phyloP scores from a whole-genome alignment of 2,113 vertebrate species.

The Upupa epops region DNA sequence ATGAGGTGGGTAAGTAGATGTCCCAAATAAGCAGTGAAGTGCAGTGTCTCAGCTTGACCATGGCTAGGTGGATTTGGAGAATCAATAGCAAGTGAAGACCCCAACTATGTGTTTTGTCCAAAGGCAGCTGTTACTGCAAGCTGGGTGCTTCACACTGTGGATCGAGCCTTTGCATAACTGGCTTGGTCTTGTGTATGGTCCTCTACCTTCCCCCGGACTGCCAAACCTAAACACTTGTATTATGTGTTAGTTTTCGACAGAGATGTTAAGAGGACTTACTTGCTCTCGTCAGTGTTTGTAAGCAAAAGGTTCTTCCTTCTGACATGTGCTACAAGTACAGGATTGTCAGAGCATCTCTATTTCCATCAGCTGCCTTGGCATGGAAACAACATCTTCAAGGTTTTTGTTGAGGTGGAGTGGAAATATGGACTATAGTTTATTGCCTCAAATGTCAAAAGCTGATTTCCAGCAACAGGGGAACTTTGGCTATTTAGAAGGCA shows the following conservation, averaged over 20 bases:
- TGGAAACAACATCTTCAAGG: not conserved
- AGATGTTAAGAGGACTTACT: not conserved
- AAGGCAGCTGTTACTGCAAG: not conserved
- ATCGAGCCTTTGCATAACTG: accelerated
- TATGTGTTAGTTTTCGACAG: not conserved
- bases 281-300: not conserved
- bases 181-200: not conserved
- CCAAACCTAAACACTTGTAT: not conserved
- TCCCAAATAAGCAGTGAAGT: not conserved
- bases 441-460: not conserved
- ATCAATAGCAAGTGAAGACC: not conserved
- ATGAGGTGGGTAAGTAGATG: not conserved
- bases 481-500: not conserved
- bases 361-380: not conserved
- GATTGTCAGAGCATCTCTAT: not conserved
- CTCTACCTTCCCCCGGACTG: not conserved
- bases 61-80: not conserved
- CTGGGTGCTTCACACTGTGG: not conserved
- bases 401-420: not conserved
- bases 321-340: not conserved
- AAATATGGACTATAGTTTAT: not conserved
- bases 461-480: not conserved
- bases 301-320: not conserved
- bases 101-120: not conserved
- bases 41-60: not conserved